Evolutionary conservation across 1,140 invertebrate species (phyloP).

Genomic region (Meloidogyne floridensis): DNA sequence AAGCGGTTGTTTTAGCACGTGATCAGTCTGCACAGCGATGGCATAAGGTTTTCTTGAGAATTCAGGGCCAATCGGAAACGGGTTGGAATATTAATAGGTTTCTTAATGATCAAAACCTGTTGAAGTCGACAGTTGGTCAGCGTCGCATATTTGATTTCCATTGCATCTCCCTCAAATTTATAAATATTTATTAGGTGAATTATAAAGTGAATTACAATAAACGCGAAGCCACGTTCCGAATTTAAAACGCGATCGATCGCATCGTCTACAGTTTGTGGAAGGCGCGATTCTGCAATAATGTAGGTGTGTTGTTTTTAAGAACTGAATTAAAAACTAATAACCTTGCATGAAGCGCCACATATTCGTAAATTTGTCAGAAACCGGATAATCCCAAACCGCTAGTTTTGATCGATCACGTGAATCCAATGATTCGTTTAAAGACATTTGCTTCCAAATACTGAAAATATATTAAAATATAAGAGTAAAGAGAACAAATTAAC

Average conservation of each 20-base stretch:
- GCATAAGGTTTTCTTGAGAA: conserved; percentile 95
- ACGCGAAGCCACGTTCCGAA: conserved; percentile 85
- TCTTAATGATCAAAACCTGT: conserved; percentile 69
- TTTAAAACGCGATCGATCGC: conserved; percentile 79
- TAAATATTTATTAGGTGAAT: background rate
- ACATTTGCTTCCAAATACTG: conserved; percentile 97
- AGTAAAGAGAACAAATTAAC: conserved; percentile 70
- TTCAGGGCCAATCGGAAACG: conserved; percentile 76
- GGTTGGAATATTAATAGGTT: background rate
- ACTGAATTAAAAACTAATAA: background rate
- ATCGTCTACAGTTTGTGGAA: conserved; percentile 78
- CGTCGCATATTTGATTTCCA: conserved; percentile 82
- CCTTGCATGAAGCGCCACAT: conserved; percentile 93
- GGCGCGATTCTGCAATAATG: conserved; percentile 72
- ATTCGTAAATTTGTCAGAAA: conserved; percentile 93
- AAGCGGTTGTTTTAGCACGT: conserved; percentile 29
- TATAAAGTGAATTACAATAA: conserved; percentile 73
- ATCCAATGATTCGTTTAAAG: conserved; percentile 84
- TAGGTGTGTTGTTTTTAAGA: background rate
- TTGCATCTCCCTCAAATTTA: conserved; percentile 77
- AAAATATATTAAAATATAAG: conserved; percentile 43
- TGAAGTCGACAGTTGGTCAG: conserved; percentile 87
- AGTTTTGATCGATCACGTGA: conserved; percentile 86
- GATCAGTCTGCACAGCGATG: conserved; percentile 88
- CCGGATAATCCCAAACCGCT: conserved; percentile 97